phyloP scores from a whole-genome alignment of 2,797 vertebrate genomes.

The Mycteria americana region DNA sequence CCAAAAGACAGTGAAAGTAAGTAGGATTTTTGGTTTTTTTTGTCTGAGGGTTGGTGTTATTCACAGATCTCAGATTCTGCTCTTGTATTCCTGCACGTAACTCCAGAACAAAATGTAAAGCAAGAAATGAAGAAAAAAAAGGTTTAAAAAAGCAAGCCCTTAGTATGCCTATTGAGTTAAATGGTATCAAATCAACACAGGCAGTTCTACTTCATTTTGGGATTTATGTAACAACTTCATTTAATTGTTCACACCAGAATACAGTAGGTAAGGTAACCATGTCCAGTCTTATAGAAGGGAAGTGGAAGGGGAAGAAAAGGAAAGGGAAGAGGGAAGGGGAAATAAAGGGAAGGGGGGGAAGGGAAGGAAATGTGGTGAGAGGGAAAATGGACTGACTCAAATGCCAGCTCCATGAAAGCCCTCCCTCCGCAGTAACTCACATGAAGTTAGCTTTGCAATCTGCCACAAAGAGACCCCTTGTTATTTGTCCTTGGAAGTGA shows the following conservation, averaged over 20 bases:
- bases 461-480: background rate
- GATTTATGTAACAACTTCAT: background rate
- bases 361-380: background rate
- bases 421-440: background rate
- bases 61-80: background rate
- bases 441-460: background rate
- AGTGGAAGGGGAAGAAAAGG: background rate
- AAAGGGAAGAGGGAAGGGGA: too few species aligned
- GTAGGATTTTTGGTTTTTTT: rapidly evolving
- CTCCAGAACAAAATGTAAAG: background rate
- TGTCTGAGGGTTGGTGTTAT: background rate
- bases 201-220: background rate
- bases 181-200: background rate
- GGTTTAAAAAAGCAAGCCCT: rapidly evolving
- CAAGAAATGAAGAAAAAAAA: background rate
- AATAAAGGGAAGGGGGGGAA: background rate
- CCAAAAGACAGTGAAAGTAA: background rate
- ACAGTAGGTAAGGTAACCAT: background rate
- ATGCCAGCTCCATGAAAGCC: rapidly evolving
- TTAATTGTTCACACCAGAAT: background rate
- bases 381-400: background rate
- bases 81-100: background rate
- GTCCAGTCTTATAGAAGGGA: background rate
- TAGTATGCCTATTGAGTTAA: background rate
- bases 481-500: background rate